Base-by-base conservation (phyloP, 2,797 vertebrate genomes). In the Pangasius mekongensis region DNA sequence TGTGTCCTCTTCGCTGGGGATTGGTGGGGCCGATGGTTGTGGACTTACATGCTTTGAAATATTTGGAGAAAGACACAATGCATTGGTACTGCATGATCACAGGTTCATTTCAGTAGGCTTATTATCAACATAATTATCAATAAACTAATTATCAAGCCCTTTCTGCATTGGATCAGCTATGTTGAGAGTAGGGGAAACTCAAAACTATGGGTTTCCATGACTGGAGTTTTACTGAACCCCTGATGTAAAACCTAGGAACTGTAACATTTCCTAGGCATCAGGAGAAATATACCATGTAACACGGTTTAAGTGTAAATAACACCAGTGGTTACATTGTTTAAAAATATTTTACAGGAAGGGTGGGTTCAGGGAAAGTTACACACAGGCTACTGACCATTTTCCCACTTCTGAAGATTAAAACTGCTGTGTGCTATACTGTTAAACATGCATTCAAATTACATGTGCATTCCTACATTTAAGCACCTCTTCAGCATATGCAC, bases 1-100 rank as follows among this genome's bases (percentile, higher is more conserved):
- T 10, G 98, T 97, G 94, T 98, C 97, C 0, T 96, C 96, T 91
- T 97, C 97, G 2, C 93, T 97, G 0, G 97, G 94, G 58, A 94
- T 93, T 6, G 95, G 91, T 52, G 96, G 97, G 0, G 94, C 94
- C 0, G 94, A 93, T 0, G 94, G 93, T 90, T 92, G 94, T 77
- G 91, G 89, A 89, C 91, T 92, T 11, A 90, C 78, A 81, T 33
- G 91, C 95, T 96, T 92, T 82, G 6, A 78, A 76, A 82, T 14
- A n/a, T 84, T 43, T 36, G 30, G 39, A 71, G 27, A 84, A 30
- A 83, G 8, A 52, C 3, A 76, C 3, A 78, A 22, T 22, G 49
- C 77, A 80, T 80, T 33, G 3, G n/a, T 54, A 78, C 2, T 8
- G 49, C 14, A 20, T 16, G 27, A 58, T 60, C 58, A 47, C 39